phyloP scores from a whole-genome alignment of 1,140 invertebrate species.

The Neodiprion fabricii region DNA sequence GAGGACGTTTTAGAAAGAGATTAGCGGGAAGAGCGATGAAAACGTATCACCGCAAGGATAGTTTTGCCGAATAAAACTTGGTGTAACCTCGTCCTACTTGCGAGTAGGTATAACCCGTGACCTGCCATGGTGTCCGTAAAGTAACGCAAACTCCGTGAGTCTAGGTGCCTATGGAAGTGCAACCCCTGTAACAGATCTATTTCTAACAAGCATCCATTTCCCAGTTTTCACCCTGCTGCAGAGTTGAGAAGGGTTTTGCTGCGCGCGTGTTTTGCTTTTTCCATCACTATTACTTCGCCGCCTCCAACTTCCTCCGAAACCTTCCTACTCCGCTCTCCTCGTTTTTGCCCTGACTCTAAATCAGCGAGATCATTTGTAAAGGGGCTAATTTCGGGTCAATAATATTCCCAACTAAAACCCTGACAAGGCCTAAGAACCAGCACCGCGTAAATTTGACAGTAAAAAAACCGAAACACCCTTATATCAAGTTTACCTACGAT shows the following conservation, averaged over 20 bases:
- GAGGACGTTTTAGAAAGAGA: not conserved
- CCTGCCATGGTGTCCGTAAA: too few relatives aligned
- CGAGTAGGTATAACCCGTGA: not conserved
- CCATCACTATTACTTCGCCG: not conserved
- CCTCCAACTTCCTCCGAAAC: too few relatives aligned
- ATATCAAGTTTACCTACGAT: too few relatives aligned
- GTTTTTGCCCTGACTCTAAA: not conserved
- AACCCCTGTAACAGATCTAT: not conserved
- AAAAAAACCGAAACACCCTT: too few relatives aligned
- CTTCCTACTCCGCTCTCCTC: too few relatives aligned
- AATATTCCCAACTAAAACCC: not conserved
- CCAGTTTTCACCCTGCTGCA: not conserved
- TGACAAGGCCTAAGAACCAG: too few relatives aligned
- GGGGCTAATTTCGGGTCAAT: not conserved
- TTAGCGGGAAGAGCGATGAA: not conserved
- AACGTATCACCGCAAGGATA: slow-evolving; percentile 4
- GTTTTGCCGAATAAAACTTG: not conserved
- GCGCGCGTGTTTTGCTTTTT: not conserved
- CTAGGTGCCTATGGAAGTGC: not conserved
- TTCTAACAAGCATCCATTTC: slow-evolving; percentile 7
- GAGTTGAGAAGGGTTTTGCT: slow-evolving; percentile 5
- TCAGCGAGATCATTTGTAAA: slow-evolving; percentile 1
- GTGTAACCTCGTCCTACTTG: not conserved
- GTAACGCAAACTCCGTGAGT: too few relatives aligned
- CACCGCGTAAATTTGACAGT: too few relatives aligned